Evolutionary conservation across 1,140 invertebrate genomes (phyloP).

Genomic region (Lineus longissimus): DNA sequence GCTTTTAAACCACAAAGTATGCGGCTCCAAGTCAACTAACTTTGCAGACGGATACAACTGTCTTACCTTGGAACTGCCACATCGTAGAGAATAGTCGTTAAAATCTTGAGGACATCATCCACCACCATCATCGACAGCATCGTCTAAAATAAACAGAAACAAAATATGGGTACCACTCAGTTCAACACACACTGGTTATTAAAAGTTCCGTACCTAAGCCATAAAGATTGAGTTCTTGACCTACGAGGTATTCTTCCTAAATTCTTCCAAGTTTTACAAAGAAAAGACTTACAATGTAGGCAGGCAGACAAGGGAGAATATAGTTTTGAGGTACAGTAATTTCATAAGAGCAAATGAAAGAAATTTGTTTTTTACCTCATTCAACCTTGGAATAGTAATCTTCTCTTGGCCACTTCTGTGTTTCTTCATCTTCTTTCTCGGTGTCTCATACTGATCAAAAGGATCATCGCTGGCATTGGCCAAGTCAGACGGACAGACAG

Average conservation of each 20-base stretch:
- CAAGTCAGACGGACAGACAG: conserved; percentile 59
- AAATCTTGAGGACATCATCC: conserved; percentile 72
- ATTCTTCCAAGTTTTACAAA: too few relatives aligned
- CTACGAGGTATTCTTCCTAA: too few relatives aligned
- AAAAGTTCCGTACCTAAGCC: too few relatives aligned
- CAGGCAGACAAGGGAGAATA: too few relatives aligned
- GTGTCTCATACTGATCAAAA: conserved; percentile 41
- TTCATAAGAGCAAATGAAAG: not conserved
- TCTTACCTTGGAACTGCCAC: conserved; percentile 57
- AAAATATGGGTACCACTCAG: conserved; percentile 4
- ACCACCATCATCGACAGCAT: conserved; percentile 80
- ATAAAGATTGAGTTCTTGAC: too few relatives aligned
- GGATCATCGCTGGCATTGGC: conserved; percentile 40
- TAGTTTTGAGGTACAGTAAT: too few relatives aligned
- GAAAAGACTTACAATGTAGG: too few relatives aligned
- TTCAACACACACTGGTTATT: conserved; percentile 5
- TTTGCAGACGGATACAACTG: too few relatives aligned
- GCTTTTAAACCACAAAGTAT: too few relatives aligned
- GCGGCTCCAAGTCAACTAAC: too few relatives aligned
- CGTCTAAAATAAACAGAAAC: conserved; percentile 49
- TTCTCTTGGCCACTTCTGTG: conserved; percentile 57
- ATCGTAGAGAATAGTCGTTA: conserved; percentile 83
- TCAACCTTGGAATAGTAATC: conserved; percentile 64
- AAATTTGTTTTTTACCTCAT: conserved; percentile 50
- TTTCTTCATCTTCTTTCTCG: conserved; percentile 51